Evolutionary conservation across 2,797 vertebrate species (phyloP).

Genomic region (Poeciliopsis paucimaculata): DNA sequence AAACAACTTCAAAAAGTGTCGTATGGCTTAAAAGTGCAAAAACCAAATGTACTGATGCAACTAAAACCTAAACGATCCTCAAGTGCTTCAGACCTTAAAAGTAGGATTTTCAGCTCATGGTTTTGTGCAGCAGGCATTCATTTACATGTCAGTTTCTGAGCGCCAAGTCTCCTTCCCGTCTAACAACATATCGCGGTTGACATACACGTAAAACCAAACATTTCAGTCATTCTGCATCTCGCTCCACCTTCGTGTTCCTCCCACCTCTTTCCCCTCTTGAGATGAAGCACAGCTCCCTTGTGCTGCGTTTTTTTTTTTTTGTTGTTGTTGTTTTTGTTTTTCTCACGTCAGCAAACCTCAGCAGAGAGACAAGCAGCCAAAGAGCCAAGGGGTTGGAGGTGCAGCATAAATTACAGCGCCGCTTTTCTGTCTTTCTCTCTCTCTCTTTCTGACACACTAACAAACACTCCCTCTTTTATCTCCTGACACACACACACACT

Average conservation of each 20-base stretch:
- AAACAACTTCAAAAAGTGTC: background rate
- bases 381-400: slow-evolving; percentile 65
- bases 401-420: slow-evolving; percentile 63
- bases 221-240: slow-evolving; percentile 32
- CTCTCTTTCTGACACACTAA: slow-evolving; percentile 25
- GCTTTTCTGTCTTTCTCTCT: slow-evolving; percentile 49
- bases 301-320: slow-evolving; percentile 11
- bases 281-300: slow-evolving; percentile 40
- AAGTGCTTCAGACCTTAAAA: slow-evolving; percentile 1
- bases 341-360: slow-evolving; percentile 69
- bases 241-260: slow-evolving; percentile 44
- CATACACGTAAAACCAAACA: slow-evolving; percentile 39
- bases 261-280: slow-evolving; percentile 37
- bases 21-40: background rate
- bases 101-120: slow-evolving; percentile 1
- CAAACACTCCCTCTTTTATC: slow-evolving; percentile 36
- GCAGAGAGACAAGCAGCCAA: slow-evolving; percentile 55
- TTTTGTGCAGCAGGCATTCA: slow-evolving; percentile 9
- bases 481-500: slow-evolving; percentile 38
- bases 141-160: slow-evolving; percentile 8
- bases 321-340: background rate
- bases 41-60: background rate
- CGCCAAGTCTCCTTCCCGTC: slow-evolving; percentile 10
- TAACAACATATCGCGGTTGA: slow-evolving; percentile 31
- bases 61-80: background rate